phyloP scores from a whole-genome alignment of 2,888 invertebrate genomes.

The Conchocele bisecta region DNA sequence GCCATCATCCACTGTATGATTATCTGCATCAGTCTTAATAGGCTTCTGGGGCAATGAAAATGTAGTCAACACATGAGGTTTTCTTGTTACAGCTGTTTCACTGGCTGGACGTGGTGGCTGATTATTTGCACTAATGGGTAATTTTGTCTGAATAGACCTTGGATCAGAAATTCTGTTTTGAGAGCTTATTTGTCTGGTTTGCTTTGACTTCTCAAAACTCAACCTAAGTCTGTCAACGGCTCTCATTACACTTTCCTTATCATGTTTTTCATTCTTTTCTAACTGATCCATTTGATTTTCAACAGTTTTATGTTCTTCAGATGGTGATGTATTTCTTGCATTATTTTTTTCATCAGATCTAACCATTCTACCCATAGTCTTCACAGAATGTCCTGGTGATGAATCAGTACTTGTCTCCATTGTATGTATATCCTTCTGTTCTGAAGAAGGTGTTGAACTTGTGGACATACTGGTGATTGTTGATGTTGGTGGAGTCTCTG shows the following conservation, averaged over 20 bases:
- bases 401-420: no score
- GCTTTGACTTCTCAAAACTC: conserved; percentile 54
- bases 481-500: conserved; percentile 15
- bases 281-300: conserved; percentile 3
- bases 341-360: conserved; percentile 30
- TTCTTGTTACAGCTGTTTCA: background rate
- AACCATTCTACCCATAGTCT: conserved; percentile 31
- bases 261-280: conserved; percentile 18
- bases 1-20: background rate
- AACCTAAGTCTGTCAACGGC: conserved; percentile 49
- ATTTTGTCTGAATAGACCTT: no score
- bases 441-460: conserved; percentile 46
- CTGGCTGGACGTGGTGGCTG: conserved; percentile 18
- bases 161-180: no score
- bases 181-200: conserved; percentile 39
- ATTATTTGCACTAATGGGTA: conserved; percentile 6
- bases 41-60: conserved; percentile 40
- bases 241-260: conserved; percentile 45
- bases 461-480: conserved; percentile 27
- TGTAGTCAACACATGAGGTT: conserved; percentile 31
- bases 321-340: background rate
- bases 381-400: conserved; percentile 6
- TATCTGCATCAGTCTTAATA: background rate
- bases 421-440: no score
- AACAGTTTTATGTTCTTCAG: background rate